These are phyloP conservation scores for Sturnus vulgaris DNA, from an alignment of 2,113 vertebrate genomes.

Conservation along the genomic window DNA sequence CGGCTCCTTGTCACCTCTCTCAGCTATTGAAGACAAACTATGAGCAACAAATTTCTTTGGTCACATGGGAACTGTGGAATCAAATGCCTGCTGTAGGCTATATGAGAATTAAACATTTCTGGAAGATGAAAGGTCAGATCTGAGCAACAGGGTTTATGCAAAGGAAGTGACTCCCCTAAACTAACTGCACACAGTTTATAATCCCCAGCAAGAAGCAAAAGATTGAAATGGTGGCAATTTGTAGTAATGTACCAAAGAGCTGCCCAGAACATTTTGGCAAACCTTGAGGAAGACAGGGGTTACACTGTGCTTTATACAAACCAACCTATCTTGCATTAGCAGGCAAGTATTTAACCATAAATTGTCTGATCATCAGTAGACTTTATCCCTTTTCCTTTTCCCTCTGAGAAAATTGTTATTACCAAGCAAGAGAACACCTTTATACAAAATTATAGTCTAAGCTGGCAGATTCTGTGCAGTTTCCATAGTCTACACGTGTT, in stretches of 20 bases:
- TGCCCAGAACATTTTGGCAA: not conserved
- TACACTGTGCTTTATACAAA: not conserved
- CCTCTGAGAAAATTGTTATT: not conserved
- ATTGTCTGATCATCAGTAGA: not conserved
- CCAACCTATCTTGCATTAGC: not conserved
- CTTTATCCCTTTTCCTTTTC: not conserved
- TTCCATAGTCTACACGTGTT: not conserved
- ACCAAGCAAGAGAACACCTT: not conserved
- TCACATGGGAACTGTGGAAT: not conserved
- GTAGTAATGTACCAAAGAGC: not conserved
- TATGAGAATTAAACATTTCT: not conserved
- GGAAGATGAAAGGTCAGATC: not conserved
- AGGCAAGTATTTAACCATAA: not conserved
- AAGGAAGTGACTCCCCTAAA: not conserved
- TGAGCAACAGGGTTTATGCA: not conserved
- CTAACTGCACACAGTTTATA: not conserved
- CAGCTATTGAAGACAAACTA: not conserved
- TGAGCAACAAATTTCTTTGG: not conserved
- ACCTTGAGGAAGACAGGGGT: not conserved
- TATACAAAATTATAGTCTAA: not conserved
- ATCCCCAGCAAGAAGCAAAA: not conserved
- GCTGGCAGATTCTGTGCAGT: not conserved
- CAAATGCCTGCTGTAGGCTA: not conserved
- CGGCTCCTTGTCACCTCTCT: not conserved
- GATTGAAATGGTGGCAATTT: not conserved